These are phyloP conservation scores for Pharmacophagus antenor DNA, from an alignment of 2,888 invertebrate genomes.

Conservation along the genomic window DNA sequence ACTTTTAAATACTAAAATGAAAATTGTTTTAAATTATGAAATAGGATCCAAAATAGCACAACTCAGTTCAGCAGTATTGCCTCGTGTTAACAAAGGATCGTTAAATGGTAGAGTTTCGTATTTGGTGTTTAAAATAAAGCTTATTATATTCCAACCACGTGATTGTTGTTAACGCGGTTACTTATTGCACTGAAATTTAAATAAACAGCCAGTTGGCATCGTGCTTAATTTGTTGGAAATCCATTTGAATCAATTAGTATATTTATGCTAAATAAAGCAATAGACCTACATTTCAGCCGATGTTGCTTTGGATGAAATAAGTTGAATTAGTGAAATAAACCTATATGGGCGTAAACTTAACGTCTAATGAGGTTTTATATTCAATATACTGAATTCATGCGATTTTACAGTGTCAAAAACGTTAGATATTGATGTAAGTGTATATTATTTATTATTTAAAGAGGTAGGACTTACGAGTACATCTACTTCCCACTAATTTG, in stretches of 20 bases:
- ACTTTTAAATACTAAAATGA: not conserved
- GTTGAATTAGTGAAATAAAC: no score
- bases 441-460: no score
- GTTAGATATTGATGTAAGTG: no score
- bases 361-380: not conserved
- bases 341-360: not conserved
- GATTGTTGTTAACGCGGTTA: conserved; percentile 1
- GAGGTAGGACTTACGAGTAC: no score
- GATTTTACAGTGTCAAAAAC: no score
- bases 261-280: not conserved
- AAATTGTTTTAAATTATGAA: not conserved
- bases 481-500: no score
- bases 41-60: not conserved
- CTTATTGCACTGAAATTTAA: conserved; percentile 14
- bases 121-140: conserved; percentile 14
- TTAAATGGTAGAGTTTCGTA: not conserved
- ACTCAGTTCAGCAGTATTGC: not conserved
- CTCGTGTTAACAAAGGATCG: conserved; percentile 4
- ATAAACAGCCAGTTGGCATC: not conserved
- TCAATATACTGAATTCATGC: not conserved
- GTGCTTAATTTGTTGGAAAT: not conserved
- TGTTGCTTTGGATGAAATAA: no score
- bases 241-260: not conserved
- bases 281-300: not conserved
- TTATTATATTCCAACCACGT: conserved; percentile 15